A percentile compares a stretch with the other conserved stretches of the same genome.
Conservation (phyloP, 2,888 invertebrate species). For the Tetragonisca angustula region DNA sequence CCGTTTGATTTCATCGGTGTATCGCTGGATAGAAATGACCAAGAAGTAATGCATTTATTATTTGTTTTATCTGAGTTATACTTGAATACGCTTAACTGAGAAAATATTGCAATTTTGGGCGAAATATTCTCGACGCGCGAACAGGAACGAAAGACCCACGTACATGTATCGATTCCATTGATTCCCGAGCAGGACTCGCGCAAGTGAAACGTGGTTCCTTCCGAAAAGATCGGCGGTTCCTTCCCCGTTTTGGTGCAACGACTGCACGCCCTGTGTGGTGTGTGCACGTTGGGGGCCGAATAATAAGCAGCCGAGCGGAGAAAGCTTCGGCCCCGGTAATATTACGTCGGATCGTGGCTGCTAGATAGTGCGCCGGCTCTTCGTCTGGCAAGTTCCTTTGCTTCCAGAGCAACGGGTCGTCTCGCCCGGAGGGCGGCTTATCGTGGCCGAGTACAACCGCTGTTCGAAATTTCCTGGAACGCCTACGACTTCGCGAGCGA, state of each 20-base stretch:
- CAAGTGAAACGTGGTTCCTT: background rate
- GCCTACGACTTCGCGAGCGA: constrained; percentile 61
- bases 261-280: constrained; percentile 8
- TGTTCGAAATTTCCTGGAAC: constrained; percentile 68
- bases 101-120: too few relatives aligned
- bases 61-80: too few relatives aligned
- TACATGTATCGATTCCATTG: background rate
- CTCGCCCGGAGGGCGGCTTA: constrained; percentile 71
- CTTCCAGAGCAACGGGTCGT: constrained; percentile 65
- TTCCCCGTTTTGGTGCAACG: constrained; percentile 36
- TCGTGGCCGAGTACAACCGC: constrained; percentile 67
- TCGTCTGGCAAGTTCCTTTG: constrained; percentile 74
- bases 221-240: background rate
- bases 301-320: constrained; percentile 71
- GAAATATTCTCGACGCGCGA: too few relatives aligned
- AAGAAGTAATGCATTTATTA: too few relatives aligned
- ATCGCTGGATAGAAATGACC: too few relatives aligned
- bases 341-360: constrained; percentile 71
- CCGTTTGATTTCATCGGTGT: too few relatives aligned
- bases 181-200: too few relatives aligned
- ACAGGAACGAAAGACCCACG: background rate
- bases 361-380: constrained; percentile 60
- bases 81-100: too few relatives aligned
- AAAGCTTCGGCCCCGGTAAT: constrained; percentile 69
- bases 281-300: constrained; percentile 59